Conservation (phyloP, 2,797 vertebrate species). For the Pangasius macronema region DNA sequence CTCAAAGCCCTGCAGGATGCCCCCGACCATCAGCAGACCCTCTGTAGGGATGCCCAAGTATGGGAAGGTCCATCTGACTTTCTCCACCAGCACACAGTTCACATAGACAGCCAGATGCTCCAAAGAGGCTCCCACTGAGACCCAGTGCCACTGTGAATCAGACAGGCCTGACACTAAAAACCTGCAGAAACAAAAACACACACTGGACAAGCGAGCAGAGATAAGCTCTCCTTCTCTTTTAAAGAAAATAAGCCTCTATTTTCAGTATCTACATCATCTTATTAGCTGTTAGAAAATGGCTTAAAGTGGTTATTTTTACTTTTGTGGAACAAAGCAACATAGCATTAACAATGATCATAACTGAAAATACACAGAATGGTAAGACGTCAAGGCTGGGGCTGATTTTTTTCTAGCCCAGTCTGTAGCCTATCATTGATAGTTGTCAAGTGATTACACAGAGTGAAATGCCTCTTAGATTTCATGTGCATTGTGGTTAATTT, state of each 20-base stretch:
- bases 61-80: slow-evolving; percentile 75
- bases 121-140: slow-evolving; percentile 74
- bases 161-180: slow-evolving; percentile 72
- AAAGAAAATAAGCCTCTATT: not conserved
- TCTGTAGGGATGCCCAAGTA: slow-evolving; percentile 76
- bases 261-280: not conserved
- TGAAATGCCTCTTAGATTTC: not conserved
- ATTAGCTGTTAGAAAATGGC: not conserved
- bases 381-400: not conserved
- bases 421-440: not conserved
- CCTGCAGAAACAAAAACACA: slow-evolving; percentile 57
- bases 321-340: not conserved
- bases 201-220: not conserved
- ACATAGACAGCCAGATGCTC: slow-evolving; percentile 75
- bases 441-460: not conserved
- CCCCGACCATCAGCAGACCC: slow-evolving; percentile 77
- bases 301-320: not conserved
- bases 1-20: slow-evolving; percentile 76
- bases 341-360: not conserved
- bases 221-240: not conserved
- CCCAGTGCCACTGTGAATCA: slow-evolving; percentile 76
- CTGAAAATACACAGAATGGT: not conserved
- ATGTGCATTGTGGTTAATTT: not conserved
- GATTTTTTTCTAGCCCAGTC: not conserved
- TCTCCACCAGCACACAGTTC: slow-evolving; percentile 80